Conservation (phyloP, 1,140 invertebrate species). For the Drosophila suzukii region DNA sequence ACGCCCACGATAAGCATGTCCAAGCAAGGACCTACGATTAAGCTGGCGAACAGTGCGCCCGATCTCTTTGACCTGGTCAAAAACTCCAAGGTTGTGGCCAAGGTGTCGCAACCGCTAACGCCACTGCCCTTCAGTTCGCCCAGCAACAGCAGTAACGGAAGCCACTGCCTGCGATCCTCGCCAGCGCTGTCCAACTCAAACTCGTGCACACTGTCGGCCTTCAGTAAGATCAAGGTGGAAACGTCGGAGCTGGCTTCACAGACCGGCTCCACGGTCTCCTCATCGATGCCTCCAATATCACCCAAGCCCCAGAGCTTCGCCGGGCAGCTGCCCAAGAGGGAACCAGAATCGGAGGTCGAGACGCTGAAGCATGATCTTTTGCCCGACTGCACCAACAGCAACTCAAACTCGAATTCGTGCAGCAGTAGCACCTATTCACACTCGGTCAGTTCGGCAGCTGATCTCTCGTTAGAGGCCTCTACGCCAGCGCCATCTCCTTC, state of each 20-base stretch:
- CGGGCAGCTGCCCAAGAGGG: conserved; percentile 50
- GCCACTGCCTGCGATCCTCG: conserved; percentile 47
- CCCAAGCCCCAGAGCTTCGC: conserved; percentile 67
- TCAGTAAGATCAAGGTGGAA: conserved; percentile 70
- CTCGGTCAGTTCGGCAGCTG: conserved; percentile 75
- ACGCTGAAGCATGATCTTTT: conserved; percentile 52
- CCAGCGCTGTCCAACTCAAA: conserved; percentile 62
- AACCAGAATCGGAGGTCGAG: conserved; percentile 5
- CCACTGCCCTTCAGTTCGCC: conserved; percentile 61
- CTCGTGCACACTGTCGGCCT: conserved; percentile 64
- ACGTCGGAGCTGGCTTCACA: conserved; percentile 43
- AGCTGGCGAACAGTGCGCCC: conserved; percentile 31
- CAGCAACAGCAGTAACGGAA: conserved; percentile 60
- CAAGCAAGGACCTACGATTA: conserved; percentile 42
- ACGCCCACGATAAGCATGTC: conserved; percentile 65
- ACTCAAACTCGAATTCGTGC: conserved; percentile 71
- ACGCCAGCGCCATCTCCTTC: conserved; percentile 58
- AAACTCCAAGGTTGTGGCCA: conserved; percentile 73
- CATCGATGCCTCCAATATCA: conserved; percentile 21
- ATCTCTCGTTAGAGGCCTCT: conserved; percentile 77
- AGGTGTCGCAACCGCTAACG: conserved; percentile 29
- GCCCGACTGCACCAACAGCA: conserved; percentile 49
- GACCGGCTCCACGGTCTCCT: conserved; percentile 8
- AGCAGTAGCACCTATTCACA: conserved; percentile 68
- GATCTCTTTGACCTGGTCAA: conserved; percentile 83